Evolutionary conservation across 2,888 invertebrate genomes (phyloP).

Genomic region (Lymantria monacha): DNA sequence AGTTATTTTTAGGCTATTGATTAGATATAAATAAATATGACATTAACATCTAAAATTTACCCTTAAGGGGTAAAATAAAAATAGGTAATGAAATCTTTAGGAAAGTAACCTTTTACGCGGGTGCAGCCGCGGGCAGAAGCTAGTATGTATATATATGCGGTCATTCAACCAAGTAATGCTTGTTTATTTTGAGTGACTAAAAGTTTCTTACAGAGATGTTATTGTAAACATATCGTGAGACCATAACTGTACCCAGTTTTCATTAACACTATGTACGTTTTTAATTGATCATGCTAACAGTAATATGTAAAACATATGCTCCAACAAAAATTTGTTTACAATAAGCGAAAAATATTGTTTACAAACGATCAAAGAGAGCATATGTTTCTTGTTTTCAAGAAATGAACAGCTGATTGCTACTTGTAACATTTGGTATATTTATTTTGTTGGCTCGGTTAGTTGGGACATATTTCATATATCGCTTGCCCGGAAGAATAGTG

Average conservation of each 20-base stretch:
- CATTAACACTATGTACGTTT: background rate
- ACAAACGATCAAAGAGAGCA: background rate
- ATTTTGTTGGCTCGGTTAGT: too few relatives aligned
- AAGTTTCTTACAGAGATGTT: background rate
- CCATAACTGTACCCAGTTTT: background rate
- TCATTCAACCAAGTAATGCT: background rate
- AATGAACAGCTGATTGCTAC: background rate
- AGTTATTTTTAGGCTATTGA: too few relatives aligned
- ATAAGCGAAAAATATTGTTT: background rate
- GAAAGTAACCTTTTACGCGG: too few relatives aligned
- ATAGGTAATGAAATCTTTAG: too few relatives aligned
- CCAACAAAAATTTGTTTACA: conserved; percentile 1
- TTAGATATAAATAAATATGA: too few relatives aligned
- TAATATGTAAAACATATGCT: background rate
- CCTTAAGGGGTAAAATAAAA: too few relatives aligned
- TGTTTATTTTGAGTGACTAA: background rate
- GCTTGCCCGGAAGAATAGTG: too few relatives aligned
- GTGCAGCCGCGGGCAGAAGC: too few relatives aligned
- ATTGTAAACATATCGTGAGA: background rate
- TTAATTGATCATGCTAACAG: background rate
- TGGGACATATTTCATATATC: too few relatives aligned
- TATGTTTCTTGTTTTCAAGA: background rate
- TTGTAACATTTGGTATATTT: background rate
- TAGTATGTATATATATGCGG: too few relatives aligned
- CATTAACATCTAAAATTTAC: too few relatives aligned